phyloP scores from a whole-genome alignment of 2,113 vertebrate genomes.

The Sturnus vulgaris region DNA sequence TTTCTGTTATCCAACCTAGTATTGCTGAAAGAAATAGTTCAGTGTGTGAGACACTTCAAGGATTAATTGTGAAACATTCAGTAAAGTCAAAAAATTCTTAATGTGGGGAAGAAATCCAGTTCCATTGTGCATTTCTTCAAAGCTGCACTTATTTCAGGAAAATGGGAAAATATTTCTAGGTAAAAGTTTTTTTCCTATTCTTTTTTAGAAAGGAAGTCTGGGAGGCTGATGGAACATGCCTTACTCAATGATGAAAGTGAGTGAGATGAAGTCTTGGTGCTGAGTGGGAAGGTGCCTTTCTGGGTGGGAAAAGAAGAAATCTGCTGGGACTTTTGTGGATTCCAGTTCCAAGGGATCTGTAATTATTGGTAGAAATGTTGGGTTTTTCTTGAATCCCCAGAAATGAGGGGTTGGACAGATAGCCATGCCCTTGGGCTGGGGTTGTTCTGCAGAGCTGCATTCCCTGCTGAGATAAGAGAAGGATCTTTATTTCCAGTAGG shows the following conservation, averaged over 20 bases:
- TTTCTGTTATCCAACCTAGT: neutral
- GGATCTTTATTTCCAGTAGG: neutral
- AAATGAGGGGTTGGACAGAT: neutral
- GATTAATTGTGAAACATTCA: neutral
- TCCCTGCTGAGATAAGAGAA: neutral
- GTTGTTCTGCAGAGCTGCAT: neutral
- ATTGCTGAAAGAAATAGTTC: neutral
- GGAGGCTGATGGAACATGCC: conserved; percentile 90
- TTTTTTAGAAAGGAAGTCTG: conserved; percentile 74
- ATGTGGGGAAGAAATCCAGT: fast-evolving
- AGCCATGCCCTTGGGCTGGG: neutral
- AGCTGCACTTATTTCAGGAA: neutral
- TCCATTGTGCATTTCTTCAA: neutral
- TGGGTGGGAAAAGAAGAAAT: neutral
- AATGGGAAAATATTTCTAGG: neutral
- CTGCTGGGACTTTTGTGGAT: neutral
- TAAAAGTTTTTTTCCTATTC: conserved; percentile 12
- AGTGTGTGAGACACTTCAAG: neutral
- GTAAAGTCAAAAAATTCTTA: neutral
- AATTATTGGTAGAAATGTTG: neutral
- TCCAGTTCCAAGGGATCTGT: neutral
- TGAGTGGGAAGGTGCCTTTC: neutral
- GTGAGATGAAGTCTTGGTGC: conserved; percentile 50
- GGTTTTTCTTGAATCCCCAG: neutral
- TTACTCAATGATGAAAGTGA: conserved; percentile 97